These are phyloP conservation scores for Lordiphosa collinella DNA, from an alignment of 1,140 invertebrate genomes.

Conservation along the genomic window DNA sequence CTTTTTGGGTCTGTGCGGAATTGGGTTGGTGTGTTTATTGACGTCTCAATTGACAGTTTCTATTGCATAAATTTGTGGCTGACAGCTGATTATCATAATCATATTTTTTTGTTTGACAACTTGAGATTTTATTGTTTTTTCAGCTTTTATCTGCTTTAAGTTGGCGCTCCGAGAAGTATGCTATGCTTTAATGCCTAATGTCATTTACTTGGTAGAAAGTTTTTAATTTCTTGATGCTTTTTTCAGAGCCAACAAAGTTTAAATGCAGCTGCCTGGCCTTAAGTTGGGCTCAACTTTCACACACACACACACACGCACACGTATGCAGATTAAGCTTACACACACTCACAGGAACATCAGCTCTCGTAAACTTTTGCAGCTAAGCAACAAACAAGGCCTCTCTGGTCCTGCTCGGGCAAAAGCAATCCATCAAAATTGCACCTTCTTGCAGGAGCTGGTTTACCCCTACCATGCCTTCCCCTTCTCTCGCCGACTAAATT, in stretches of 20 bases:
- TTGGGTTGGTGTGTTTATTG: too few relatives aligned
- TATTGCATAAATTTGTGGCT: too few relatives aligned
- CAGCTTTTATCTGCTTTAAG: not conserved
- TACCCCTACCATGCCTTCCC: not conserved
- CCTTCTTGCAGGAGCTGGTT: constrained; percentile 63
- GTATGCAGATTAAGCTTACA: constrained; percentile 33
- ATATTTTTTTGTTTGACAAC: too few relatives aligned
- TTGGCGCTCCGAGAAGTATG: constrained; percentile 22
- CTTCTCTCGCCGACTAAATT: constrained; percentile 64
- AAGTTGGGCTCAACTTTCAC: constrained; percentile 54
- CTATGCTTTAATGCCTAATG: constrained; percentile 57
- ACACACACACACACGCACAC: constrained; percentile 17
- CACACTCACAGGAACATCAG: constrained; percentile 34
- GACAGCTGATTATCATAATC: too few relatives aligned
- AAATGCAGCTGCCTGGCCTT: constrained; percentile 73
- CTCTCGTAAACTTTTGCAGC: constrained; percentile 69
- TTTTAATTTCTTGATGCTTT: constrained; percentile 53
- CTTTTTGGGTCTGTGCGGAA: constrained; percentile 8
- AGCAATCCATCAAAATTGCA: constrained; percentile 79
- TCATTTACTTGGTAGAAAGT: constrained; percentile 48
- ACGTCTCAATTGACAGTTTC: too few relatives aligned
- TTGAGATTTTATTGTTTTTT: too few relatives aligned
- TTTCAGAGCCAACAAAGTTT: constrained; percentile 50
- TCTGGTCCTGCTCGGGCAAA: constrained; percentile 38
- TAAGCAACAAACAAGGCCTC: constrained; percentile 72